A percentile compares a stretch with the other conserved stretches of the same genome.
These are phyloP conservation scores for Numida meleagris DNA, from an alignment of 2,113 vertebrate genomes.

Conservation along the genomic window DNA sequence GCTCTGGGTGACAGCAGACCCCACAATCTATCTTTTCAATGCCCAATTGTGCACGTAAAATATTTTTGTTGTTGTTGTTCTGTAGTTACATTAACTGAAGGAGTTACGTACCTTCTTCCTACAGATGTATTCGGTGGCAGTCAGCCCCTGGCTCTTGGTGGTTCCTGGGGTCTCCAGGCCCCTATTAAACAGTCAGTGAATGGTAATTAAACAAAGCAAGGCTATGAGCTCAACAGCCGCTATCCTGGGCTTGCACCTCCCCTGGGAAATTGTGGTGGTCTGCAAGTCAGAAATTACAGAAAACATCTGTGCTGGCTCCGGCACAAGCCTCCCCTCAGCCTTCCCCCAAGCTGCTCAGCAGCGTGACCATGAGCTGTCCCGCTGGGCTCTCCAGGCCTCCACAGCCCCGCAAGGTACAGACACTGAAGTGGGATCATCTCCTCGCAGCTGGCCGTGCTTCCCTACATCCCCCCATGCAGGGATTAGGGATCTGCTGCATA, in stretches of 20 bases:
- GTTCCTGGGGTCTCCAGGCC: neutral
- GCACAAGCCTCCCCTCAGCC: neutral
- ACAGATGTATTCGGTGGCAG: neutral
- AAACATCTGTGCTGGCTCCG: constrained; percentile 16
- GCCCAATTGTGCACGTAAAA: neutral
- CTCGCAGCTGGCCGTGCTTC: accelerated
- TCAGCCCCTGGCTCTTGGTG: neutral
- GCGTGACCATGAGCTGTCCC: accelerated
- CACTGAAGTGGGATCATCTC: neutral
- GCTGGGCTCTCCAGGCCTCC: neutral
- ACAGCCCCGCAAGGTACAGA: accelerated
- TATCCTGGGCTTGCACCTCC: neutral
- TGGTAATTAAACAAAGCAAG: constrained; percentile 9
- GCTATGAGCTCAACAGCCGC: neutral
- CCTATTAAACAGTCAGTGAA: neutral
- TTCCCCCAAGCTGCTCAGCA: neutral
- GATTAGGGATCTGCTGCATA: neutral
- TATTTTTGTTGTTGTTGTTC: neutral
- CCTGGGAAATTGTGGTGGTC: constrained; percentile 16
- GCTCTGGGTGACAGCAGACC: neutral
- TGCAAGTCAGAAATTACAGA: constrained; percentile 16
- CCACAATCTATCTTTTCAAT: neutral
- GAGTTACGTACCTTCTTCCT: neutral
- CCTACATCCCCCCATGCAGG: neutral
- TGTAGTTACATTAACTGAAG: neutral